Conservation (phyloP, 2,888 invertebrate species). For the Spodoptera littoralis region DNA sequence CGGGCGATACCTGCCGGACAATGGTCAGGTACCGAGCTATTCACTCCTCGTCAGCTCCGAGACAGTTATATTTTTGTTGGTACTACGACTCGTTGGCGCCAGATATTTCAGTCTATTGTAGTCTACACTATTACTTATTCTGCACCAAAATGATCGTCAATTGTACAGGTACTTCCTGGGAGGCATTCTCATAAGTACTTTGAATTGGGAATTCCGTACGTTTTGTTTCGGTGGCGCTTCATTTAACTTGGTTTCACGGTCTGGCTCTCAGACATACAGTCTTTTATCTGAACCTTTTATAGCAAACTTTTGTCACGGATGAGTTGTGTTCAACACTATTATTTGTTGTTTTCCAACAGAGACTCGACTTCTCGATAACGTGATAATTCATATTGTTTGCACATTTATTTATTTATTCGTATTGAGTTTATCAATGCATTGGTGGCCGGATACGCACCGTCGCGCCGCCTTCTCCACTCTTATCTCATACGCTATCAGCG, state of each 20-base stretch:
- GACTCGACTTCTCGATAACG: constrained; percentile 51
- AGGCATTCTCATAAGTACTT: constrained; percentile 58
- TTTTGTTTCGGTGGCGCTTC: constrained; percentile 56
- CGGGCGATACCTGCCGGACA: constrained; percentile 74
- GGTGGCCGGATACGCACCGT: constrained; percentile 77
- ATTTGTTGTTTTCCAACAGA: constrained; percentile 43
- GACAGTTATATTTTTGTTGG: constrained; percentile 79
- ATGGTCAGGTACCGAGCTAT: constrained; percentile 73
- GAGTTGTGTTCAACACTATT: constrained; percentile 20
- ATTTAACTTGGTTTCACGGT: constrained; percentile 45
- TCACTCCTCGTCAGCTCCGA: constrained; percentile 67
- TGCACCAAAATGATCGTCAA: constrained; percentile 58
- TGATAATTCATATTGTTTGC: constrained; percentile 66
- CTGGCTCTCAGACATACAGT: constrained; percentile 31
- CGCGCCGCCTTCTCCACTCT: constrained; percentile 75
- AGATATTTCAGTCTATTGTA: constrained; percentile 74
- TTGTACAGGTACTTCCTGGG: constrained; percentile 67
- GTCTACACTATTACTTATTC: constrained; percentile 62
- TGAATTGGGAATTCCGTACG: constrained; percentile 45
- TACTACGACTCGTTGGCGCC: constrained; percentile 80
- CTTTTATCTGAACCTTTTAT: constrained; percentile 27
- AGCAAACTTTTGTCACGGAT: constrained; percentile 20
- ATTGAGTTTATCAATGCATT: constrained; percentile 74
- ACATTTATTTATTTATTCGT: constrained; percentile 57
- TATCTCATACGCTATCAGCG: constrained; percentile 73